Conservation (phyloP, 2,797 vertebrate species). For the Parauchenoglanis punctatus region DNA sequence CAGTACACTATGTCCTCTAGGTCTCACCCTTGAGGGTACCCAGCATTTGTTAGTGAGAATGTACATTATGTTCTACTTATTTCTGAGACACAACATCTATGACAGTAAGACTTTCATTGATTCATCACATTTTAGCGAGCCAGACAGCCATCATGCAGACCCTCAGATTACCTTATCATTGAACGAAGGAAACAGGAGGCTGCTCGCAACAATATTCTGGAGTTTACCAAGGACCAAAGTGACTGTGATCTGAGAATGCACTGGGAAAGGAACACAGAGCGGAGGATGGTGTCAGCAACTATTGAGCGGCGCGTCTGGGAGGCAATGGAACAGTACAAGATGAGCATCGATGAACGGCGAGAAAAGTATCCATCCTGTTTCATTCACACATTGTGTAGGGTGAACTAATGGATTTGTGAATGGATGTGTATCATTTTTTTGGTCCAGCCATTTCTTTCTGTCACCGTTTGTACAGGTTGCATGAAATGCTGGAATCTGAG, state of each 20-base stretch:
- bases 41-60: not conserved
- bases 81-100: not conserved
- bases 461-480: constrained; percentile 74
- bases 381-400: not conserved
- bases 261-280: constrained; percentile 73
- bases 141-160: constrained; percentile 57
- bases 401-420: not conserved
- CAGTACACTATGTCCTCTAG: not conserved
- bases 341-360: constrained; percentile 72
- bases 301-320: constrained; percentile 68
- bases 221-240: constrained; percentile 68
- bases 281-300: constrained; percentile 59
- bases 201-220: constrained; percentile 58
- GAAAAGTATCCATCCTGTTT: constrained; percentile 71
- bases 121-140: constrained; percentile 67
- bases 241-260: constrained; percentile 51
- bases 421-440: not conserved
- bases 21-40: not conserved
- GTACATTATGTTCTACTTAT: too few relatives aligned
- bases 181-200: constrained; percentile 63
- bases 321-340: constrained; percentile 68
- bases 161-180: constrained; percentile 54
- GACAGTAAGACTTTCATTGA: not conserved
- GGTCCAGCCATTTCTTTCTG: not conserved
- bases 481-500: constrained; percentile 80